These are phyloP conservation scores for Pseudoips prasinana DNA, from an alignment of 2,888 invertebrate species.

Conservation along the genomic window DNA sequence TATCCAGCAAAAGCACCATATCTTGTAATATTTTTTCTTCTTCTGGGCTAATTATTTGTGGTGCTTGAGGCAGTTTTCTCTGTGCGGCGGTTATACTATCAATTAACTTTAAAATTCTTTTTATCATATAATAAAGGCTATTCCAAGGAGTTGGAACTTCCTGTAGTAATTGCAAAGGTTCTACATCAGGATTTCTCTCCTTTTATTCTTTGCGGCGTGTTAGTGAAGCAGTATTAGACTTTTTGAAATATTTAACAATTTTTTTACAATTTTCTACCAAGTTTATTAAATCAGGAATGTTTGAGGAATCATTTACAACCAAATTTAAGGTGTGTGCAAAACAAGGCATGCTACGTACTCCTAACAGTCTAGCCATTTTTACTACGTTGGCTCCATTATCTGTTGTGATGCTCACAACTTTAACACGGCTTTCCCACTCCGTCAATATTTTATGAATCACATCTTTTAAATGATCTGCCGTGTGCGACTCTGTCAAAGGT, in stretches of 20 bases:
- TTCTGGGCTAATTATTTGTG: no score
- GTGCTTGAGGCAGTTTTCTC: no score
- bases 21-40: no score
- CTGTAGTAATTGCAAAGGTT: slow-evolving; percentile 2
- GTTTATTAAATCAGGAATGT: slow-evolving; percentile 5
- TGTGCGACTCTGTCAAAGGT: slow-evolving; percentile 8
- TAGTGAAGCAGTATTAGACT: slow-evolving; percentile 6
- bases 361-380: slow-evolving; percentile 10
- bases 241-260: slow-evolving; percentile 9
- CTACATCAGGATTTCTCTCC: slow-evolving; percentile 4
- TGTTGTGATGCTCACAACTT: neutral
- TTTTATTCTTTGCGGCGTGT: slow-evolving; percentile 4
- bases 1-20: no score
- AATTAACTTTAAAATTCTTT: slow-evolving; percentile 8
- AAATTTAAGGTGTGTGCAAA: slow-evolving; percentile 13
- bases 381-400: slow-evolving; percentile 10
- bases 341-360: slow-evolving; percentile 3
- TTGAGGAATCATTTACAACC: no score
- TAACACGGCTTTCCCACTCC: slow-evolving; percentile 8
- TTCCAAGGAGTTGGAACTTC: slow-evolving; percentile 9
- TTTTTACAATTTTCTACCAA: slow-evolving; percentile 12
- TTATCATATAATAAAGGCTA: slow-evolving; percentile 7
- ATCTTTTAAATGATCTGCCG: slow-evolving; percentile 9
- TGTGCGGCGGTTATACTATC: slow-evolving; percentile 5
- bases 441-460: slow-evolving; percentile 5